Evolutionary conservation across 2,113 vertebrate species (phyloP).

Genomic region (Budorcas taxicolor): DNA sequence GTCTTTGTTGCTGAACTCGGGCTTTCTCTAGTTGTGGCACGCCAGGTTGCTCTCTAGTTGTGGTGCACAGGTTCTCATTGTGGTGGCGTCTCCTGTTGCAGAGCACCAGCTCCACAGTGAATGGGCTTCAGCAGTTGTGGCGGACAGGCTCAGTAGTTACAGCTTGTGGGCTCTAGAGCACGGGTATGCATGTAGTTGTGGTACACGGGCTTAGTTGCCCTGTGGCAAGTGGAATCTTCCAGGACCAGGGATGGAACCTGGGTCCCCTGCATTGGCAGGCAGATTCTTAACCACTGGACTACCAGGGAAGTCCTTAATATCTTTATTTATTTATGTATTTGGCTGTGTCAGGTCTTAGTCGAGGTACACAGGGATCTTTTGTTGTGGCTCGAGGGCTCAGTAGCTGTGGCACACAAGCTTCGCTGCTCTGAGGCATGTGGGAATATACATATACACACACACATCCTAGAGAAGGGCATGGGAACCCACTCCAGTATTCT

Average conservation of each 20-base stretch:
- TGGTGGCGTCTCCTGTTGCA: neutral
- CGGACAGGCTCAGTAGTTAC: neutral
- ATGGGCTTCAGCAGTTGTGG: neutral
- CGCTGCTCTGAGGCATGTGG: neutral
- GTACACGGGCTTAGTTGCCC: neutral
- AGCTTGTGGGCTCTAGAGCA: neutral
- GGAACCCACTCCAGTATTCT: neutral
- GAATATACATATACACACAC: neutral
- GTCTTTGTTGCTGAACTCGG: neutral
- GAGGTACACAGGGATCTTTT: neutral
- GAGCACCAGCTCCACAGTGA: neutral
- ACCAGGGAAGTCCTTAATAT: neutral
- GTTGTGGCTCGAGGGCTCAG: neutral
- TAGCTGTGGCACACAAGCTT: neutral
- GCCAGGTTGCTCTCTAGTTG: neutral
- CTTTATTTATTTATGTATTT: neutral
- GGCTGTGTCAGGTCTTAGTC: neutral
- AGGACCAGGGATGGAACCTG: neutral
- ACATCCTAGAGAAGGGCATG: neutral
- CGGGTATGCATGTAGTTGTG: neutral
- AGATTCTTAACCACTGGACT: neutral
- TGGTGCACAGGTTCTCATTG: neutral
- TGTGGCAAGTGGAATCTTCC: neutral
- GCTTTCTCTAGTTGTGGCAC: neutral
- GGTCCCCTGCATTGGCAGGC: neutral